phyloP scores from a whole-genome alignment of 2,888 invertebrate species.

The Agonum fuliginosum region DNA sequence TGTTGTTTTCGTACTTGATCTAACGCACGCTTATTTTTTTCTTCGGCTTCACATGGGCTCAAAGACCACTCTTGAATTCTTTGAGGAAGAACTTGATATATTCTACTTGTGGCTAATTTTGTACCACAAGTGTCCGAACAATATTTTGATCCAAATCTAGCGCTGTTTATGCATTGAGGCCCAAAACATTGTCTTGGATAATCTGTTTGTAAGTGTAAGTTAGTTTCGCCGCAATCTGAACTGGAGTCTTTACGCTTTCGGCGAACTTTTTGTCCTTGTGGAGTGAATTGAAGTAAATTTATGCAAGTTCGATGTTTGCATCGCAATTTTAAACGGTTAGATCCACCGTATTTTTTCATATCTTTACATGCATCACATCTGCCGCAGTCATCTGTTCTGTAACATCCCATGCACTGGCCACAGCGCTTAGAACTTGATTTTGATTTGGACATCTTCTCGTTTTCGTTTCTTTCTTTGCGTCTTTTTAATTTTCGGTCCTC shows the following conservation, averaged over 20 bases:
- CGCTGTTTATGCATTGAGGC: slow-evolving; percentile 87
- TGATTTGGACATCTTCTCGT: slow-evolving; percentile 67
- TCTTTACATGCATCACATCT: slow-evolving; percentile 80
- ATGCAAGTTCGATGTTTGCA: slow-evolving; percentile 75
- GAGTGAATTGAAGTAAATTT: slow-evolving; percentile 65
- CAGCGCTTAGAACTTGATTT: slow-evolving; percentile 74
- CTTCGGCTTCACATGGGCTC: slow-evolving; percentile 90
- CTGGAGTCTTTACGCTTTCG: slow-evolving; percentile 70
- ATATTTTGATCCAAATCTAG: slow-evolving; percentile 89
- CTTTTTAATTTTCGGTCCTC: slow-evolving; percentile 64
- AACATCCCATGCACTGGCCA: slow-evolving; percentile 85
- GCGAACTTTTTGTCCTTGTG: slow-evolving; percentile 62
- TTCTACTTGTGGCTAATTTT: slow-evolving; percentile 88
- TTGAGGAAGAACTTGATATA: slow-evolving; percentile 81
- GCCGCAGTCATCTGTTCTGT: slow-evolving; percentile 81
- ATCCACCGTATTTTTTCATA: slow-evolving; percentile 74
- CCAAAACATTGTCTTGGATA: slow-evolving; percentile 92
- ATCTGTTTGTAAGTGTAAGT: slow-evolving; percentile 76
- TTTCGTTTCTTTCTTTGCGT: slow-evolving; percentile 64
- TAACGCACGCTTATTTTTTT: slow-evolving; percentile 75
- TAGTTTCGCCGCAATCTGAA: slow-evolving; percentile 71
- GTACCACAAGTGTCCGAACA: slow-evolving; percentile 95
- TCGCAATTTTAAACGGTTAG: slow-evolving; percentile 72
- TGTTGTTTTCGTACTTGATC: slow-evolving; percentile 82
- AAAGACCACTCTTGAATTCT: slow-evolving; percentile 96